Evolutionary conservation across 2,113 vertebrate genomes (phyloP).

Genomic region (Cyphomyrus discorhynchus): DNA sequence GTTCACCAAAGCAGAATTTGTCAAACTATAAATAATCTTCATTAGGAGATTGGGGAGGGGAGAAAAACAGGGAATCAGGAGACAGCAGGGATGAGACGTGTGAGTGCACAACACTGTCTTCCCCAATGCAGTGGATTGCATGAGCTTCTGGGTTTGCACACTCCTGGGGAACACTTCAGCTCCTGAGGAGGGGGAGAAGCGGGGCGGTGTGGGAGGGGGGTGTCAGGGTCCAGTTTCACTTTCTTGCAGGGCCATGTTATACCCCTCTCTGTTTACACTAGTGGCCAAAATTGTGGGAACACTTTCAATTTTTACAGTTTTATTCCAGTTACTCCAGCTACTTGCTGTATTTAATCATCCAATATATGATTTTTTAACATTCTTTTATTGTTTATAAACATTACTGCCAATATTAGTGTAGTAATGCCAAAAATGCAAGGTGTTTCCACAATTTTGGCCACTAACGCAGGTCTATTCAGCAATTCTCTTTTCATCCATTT

Average conservation of each 20-base stretch:
- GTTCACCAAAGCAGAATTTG: slow-evolving; percentile 2
- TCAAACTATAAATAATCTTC: neutral
- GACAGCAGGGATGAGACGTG: neutral
- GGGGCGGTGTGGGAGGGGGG: too few relatives aligned
- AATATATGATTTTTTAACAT: neutral
- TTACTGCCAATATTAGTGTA: neutral
- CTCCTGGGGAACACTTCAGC: slow-evolving; percentile 44
- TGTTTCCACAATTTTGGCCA: neutral
- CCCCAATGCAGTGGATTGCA: neutral
- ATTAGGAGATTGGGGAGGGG: neutral
- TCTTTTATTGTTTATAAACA: neutral
- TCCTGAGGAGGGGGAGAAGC: slow-evolving; percentile 31
- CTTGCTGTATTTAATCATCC: neutral
- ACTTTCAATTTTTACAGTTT: neutral
- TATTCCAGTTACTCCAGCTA: neutral
- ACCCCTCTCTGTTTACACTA: neutral
- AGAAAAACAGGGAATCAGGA: neutral
- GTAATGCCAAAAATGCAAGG: neutral
- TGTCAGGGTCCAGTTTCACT: neutral
- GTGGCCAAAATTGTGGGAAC: neutral
- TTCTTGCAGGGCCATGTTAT: neutral
- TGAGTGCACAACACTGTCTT: neutral
- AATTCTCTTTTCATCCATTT: neutral
- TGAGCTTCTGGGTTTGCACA: slow-evolving; percentile 35
- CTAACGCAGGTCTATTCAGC: neutral